Evolutionary conservation across 1,140 invertebrate genomes (phyloP), one percentile per base, ranked within the genome.

Genomic region (Aphaenogaster rudis): DNA sequence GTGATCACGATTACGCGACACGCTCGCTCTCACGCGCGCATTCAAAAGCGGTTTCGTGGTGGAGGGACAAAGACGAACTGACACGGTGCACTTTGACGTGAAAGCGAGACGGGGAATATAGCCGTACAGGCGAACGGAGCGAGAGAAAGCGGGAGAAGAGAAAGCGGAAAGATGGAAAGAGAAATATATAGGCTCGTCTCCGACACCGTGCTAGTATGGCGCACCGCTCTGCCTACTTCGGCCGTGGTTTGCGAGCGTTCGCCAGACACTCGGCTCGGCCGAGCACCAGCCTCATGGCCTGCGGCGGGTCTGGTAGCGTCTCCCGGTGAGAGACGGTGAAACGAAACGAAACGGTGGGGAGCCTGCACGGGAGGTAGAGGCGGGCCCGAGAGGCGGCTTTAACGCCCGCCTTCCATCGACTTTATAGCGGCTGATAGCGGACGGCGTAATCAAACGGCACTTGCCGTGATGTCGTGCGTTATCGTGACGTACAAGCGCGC

Each of bases 301-400:
- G 84, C 84, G 78, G 90, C 78, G 28, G 86, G 78, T 87, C 86
- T 90, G 91, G 76, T 89, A 89, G 88, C 88, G 90, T 91, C 87
- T 90, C 86, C 71, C 64, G 67, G 81, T 42, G 61, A 86, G 90
- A 82, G 80, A 84, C 80, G 80, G 80, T 17, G 54, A 76, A 74
- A 82, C 77, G 85, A 52, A 87, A 86, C 84, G 91, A 52, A 87
- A 86, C 84, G 91, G 88, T 77, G 91, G 90, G 90, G 88, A 84
- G 87, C 84, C 78, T 69, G 77, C 74, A 93, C 92, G 90, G 91
- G 90, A 93, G 93, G 91, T 88, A 91, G 92, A 92, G 94, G 94
- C 94, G 94, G 93, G 88, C 81, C 93, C 93, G 88, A 92, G 91
- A 94, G 93, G 93, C 93, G 93, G 93, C 93, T 92, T 93, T 86